Conservation (phyloP, 2,888 invertebrate species). For the Mactromeris polynyma region DNA sequence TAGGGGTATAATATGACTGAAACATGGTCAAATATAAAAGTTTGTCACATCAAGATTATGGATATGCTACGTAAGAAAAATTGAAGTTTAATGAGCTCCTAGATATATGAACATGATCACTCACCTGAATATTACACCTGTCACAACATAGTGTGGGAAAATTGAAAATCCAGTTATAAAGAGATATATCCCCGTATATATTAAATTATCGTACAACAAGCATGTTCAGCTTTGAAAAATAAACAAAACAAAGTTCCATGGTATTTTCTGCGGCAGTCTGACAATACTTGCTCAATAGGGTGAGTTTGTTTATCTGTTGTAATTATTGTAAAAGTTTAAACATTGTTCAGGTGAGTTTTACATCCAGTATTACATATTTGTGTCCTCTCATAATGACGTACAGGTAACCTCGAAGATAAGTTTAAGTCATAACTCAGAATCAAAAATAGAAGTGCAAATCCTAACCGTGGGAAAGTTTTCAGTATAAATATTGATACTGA, state of each 20-base stretch:
- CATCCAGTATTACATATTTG: conserved; percentile 51
- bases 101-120: conserved; percentile 60
- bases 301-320: not conserved
- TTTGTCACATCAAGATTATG: conserved; percentile 13
- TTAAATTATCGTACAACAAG: not conserved
- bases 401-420: conserved; percentile 66
- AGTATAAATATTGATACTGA: conserved; percentile 70
- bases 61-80: conserved; percentile 29
- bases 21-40: not conserved
- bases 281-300: not conserved
- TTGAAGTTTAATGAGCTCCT: conserved; percentile 50
- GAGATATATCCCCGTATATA: not conserved
- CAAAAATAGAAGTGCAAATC: conserved; percentile 67
- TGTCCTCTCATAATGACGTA: conserved; percentile 56
- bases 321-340: conserved; percentile 21
- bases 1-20: not conserved
- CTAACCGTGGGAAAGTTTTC: conserved; percentile 72
- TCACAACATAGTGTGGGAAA: conserved; percentile 66
- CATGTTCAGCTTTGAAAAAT: conserved; percentile 9
- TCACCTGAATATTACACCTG: conserved; percentile 65
- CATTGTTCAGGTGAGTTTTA: conserved; percentile 49
- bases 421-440: conserved; percentile 69
- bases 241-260: not conserved
- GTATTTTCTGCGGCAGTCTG: not conserved
- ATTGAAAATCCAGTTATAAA: conserved; percentile 63